phyloP scores from a whole-genome alignment of 2,113 vertebrate genomes.

The Vicugna pacos region DNA sequence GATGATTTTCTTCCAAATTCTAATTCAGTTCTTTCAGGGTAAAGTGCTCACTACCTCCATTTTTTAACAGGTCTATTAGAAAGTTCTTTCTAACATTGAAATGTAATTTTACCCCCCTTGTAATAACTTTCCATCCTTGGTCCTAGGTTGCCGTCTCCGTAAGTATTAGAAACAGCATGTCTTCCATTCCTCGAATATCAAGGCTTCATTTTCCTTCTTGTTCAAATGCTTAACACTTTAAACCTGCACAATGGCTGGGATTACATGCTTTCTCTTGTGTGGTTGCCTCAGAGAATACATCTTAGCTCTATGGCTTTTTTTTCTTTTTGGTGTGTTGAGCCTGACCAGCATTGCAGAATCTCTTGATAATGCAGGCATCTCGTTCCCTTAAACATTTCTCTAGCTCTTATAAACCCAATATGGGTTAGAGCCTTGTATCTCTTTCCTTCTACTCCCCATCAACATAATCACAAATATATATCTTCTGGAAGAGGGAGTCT shows the following conservation, averaged over 20 bases:
- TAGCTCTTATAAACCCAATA: background rate
- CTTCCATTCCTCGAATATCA: background rate
- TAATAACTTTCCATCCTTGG: background rate
- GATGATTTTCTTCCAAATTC: background rate
- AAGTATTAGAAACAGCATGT: background rate
- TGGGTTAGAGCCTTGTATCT: background rate
- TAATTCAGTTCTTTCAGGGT: background rate
- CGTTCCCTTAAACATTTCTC: background rate
- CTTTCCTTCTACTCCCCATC: background rate
- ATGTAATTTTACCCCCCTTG: background rate
- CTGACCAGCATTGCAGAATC: background rate
- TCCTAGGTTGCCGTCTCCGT: background rate
- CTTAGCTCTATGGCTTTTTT: background rate
- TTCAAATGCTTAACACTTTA: conserved; percentile 13
- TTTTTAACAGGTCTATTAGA: background rate
- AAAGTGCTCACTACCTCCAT: background rate
- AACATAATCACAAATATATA: background rate
- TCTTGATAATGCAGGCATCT: background rate
- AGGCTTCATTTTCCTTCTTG: background rate
- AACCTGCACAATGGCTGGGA: background rate
- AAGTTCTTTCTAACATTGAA: conserved; percentile 2
- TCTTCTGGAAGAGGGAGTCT: conserved; percentile 8
- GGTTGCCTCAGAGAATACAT: background rate
- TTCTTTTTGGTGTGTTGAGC: background rate
- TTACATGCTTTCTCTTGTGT: background rate